phyloP scores from a whole-genome alignment of 2,797 vertebrate species.

The Alcedo atthis region DNA sequence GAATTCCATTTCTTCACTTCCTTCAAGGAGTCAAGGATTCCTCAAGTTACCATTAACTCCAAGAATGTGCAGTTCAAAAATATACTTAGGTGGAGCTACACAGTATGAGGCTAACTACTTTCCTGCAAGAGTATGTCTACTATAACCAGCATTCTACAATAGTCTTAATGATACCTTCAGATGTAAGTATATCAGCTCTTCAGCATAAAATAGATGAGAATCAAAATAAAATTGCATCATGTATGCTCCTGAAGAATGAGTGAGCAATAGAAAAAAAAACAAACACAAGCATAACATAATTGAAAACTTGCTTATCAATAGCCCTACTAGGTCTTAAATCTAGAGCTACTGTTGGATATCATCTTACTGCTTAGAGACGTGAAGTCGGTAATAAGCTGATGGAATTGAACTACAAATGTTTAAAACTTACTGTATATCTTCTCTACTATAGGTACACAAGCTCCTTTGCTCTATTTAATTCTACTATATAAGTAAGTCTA shows the following conservation, averaged over 20 bases:
- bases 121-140: not conserved
- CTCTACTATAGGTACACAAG: not conserved
- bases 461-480: not conserved
- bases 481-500: not conserved
- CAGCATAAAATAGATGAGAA: not conserved
- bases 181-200: not conserved
- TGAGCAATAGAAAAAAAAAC: not conserved
- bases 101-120: not conserved
- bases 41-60: not conserved
- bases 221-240: not conserved
- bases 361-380: not conserved
- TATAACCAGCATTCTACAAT: not conserved
- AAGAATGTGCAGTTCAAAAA: not conserved
- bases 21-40: not conserved
- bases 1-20: not conserved
- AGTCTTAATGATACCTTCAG: not conserved
- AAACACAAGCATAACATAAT: not conserved
- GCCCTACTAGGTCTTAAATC: not conserved
- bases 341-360: not conserved
- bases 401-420: not conserved
- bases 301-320: slow-evolving; percentile 1
- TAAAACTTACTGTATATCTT: not conserved
- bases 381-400: not conserved
- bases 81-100: not conserved
- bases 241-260: not conserved